A percentile compares a stretch with the other conserved stretches of the same genome.
These are phyloP conservation scores for Thryonomys swinderianus DNA, from an alignment of 2,113 vertebrate species.

Conservation along the genomic window DNA sequence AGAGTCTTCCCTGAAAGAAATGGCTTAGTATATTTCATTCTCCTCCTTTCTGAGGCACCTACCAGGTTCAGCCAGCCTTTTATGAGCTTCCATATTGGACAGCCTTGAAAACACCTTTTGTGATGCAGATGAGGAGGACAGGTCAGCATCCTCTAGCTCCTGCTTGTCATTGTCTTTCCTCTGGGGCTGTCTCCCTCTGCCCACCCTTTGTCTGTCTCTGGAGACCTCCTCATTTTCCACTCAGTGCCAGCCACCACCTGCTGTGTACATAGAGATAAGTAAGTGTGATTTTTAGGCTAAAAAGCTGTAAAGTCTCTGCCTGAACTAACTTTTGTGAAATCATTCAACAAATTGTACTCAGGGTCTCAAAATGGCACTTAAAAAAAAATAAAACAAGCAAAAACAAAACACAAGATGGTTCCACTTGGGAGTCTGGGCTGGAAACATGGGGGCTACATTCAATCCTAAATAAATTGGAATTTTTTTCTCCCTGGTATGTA, in stretches of 20 bases:
- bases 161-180: background rate
- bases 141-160: background rate
- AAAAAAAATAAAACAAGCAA: background rate
- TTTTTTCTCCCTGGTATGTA: background rate
- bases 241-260: background rate
- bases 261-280: background rate
- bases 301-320: background rate
- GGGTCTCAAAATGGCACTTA: background rate
- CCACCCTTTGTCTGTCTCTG: background rate
- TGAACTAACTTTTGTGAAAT: slow-evolving; percentile 21
- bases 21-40: background rate
- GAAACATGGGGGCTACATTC: background rate
- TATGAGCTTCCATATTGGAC: background rate
- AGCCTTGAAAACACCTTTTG: background rate
- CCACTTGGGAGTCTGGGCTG: background rate
- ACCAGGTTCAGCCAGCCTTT: background rate
- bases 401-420: background rate
- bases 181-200: background rate
- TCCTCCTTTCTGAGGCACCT: background rate
- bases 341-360: background rate
- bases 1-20: background rate
- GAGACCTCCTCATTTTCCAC: background rate
- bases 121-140: background rate
- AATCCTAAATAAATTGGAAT: background rate
- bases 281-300: background rate